phyloP scores from a whole-genome alignment of 1,140 invertebrate genomes.

The Ridgeia piscesae region DNA sequence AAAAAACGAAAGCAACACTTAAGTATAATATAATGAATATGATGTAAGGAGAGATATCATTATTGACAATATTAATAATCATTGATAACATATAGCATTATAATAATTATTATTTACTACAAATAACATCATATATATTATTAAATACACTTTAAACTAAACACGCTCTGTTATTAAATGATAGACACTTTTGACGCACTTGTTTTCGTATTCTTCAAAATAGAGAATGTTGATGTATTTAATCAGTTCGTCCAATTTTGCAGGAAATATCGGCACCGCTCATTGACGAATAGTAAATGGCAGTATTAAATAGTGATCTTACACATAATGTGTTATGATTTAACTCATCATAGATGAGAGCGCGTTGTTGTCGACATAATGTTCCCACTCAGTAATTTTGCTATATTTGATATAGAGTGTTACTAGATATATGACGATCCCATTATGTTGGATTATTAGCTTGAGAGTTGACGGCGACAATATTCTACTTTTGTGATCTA shows the following conservation, averaged over 20 bases:
- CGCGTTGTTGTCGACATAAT: background rate
- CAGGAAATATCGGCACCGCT: background rate
- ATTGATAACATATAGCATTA: too few species aligned
- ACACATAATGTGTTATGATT: background rate
- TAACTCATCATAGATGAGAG: background rate
- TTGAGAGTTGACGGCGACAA: too few species aligned
- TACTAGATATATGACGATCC: background rate
- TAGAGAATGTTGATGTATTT: background rate
- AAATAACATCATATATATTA: too few species aligned
- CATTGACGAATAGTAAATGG: background rate
- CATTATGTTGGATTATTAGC: too few species aligned
- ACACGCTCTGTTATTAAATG: too few species aligned
- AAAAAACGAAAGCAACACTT: background rate
- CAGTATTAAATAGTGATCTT: background rate
- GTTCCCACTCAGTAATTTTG: background rate
- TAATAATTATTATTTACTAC: too few species aligned
- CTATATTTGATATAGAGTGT: background rate
- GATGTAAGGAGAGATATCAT: too few species aligned
- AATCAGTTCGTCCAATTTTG: background rate
- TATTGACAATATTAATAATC: too few species aligned
- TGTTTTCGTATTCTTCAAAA: background rate
- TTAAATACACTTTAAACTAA: too few species aligned
- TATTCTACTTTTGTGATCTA: background rate
- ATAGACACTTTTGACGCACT: too few species aligned
- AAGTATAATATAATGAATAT: too few species aligned